These are phyloP conservation scores for Scleropages formosus DNA, from an alignment of 2,797 vertebrate genomes.

Conservation along the genomic window DNA sequence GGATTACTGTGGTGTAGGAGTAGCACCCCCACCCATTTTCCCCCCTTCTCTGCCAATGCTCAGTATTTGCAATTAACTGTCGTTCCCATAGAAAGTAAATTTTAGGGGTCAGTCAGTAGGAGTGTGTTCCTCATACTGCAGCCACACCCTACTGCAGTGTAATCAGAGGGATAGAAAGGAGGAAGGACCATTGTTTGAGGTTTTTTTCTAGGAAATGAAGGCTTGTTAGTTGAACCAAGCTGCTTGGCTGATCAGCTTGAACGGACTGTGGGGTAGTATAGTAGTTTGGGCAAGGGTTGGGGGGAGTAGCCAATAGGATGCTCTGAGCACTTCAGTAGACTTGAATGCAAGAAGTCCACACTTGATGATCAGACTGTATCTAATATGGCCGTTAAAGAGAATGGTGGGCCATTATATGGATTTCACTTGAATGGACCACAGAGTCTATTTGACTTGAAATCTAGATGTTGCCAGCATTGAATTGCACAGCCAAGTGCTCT, in stretches of 20 bases:
- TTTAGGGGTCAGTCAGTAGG: conserved; percentile 30
- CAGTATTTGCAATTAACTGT: conserved; percentile 45
- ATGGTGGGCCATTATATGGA: conserved; percentile 47
- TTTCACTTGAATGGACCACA: conserved; percentile 40
- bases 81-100: conserved; percentile 48
- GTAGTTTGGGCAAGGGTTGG: conserved; percentile 36
- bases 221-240: conserved; percentile 49
- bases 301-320: conserved; percentile 35
- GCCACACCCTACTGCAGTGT: conserved; percentile 41
- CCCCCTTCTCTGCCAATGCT: conserved; percentile 36
- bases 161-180: conserved; percentile 45
- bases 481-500: conserved; percentile 27
- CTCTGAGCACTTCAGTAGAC: conserved; percentile 39
- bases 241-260: conserved; percentile 52
- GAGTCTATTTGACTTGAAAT: conserved; percentile 37
- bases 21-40: conserved; percentile 18
- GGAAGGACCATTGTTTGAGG: conserved; percentile 41
- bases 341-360: conserved; percentile 44
- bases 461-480: conserved; percentile 35
- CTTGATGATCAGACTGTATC: conserved; percentile 43
- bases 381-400: conserved; percentile 43
- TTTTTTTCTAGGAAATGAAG: conserved; percentile 45
- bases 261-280: conserved; percentile 39
- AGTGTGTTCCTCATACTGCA: conserved; percentile 28
- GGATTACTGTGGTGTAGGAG: conserved; percentile 50